Evolutionary conservation across 2,113 vertebrate species (phyloP).

Genomic region (Tachuris rubrigastra): DNA sequence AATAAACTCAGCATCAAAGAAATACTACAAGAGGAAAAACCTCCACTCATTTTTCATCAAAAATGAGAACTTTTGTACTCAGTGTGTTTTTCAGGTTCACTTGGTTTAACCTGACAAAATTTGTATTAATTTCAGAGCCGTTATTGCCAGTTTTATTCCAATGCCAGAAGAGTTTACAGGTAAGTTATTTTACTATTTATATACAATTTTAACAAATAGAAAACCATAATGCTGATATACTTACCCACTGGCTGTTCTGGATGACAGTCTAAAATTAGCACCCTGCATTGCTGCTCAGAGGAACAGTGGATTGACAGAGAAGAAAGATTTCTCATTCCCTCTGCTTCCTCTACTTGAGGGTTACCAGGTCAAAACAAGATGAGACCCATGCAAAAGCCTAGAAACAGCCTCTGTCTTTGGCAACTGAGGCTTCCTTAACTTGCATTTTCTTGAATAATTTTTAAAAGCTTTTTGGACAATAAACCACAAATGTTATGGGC

Average conservation of each 20-base stretch:
- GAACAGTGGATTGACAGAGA: neutral
- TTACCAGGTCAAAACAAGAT: neutral
- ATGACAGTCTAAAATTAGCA: neutral
- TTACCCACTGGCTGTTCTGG: neutral
- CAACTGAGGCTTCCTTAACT: neutral
- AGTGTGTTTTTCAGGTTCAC: neutral
- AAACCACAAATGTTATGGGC: neutral
- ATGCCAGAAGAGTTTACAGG: neutral
- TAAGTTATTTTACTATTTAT: neutral
- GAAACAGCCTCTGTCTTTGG: neutral
- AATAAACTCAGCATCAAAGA: neutral
- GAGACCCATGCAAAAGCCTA: neutral
- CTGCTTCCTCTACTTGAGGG: neutral
- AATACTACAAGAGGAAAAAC: neutral
- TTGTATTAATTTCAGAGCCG: neutral
- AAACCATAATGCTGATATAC: neutral
- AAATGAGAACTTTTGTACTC: neutral
- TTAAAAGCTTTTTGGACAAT: neutral
- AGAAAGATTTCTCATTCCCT: neutral
- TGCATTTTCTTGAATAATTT: neutral
- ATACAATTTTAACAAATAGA: neutral
- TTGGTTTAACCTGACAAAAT: neutral
- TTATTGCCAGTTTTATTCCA: neutral
- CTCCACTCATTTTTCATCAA: accelerated
- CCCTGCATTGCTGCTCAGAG: neutral